These are phyloP conservation scores for Pycnonotus jocosus DNA, from an alignment of 2,113 vertebrate species.

Conservation along the genomic window DNA sequence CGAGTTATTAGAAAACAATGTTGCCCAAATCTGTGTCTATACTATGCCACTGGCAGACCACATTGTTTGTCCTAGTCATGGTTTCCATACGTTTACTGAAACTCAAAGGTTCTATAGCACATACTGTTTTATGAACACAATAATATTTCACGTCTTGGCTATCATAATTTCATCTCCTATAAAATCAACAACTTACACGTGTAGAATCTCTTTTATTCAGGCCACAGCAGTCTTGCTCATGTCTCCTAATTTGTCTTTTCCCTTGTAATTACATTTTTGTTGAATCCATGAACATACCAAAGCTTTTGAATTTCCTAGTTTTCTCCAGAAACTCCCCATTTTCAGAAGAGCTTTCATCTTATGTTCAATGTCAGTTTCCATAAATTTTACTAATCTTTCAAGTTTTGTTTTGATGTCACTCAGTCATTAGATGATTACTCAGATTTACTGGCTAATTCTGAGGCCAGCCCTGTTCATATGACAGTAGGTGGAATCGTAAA, in stretches of 20 bases:
- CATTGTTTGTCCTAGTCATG: neutral
- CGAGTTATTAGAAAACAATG: neutral
- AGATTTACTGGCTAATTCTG: neutral
- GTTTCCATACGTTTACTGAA: neutral
- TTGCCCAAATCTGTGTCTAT: neutral
- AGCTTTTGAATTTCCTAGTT: neutral
- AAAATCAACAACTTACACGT: neutral
- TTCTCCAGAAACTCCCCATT: neutral
- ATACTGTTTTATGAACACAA: neutral
- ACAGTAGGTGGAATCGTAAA: neutral
- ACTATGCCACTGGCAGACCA: neutral
- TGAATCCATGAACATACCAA: neutral
- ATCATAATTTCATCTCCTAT: neutral
- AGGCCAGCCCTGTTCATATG: neutral
- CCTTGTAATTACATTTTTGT: conserved; percentile 3
- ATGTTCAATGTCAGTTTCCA: neutral
- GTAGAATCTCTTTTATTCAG: neutral
- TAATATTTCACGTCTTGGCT: neutral
- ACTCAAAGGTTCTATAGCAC: neutral
- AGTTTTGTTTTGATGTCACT: neutral
- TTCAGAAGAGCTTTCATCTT: neutral
- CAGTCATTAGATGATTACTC: neutral
- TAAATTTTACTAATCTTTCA: conserved; percentile 10
- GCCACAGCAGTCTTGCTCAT: neutral
- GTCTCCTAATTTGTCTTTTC: neutral